phyloP scores from a whole-genome alignment of 2,797 vertebrate species.

The Scleropages formosus region DNA sequence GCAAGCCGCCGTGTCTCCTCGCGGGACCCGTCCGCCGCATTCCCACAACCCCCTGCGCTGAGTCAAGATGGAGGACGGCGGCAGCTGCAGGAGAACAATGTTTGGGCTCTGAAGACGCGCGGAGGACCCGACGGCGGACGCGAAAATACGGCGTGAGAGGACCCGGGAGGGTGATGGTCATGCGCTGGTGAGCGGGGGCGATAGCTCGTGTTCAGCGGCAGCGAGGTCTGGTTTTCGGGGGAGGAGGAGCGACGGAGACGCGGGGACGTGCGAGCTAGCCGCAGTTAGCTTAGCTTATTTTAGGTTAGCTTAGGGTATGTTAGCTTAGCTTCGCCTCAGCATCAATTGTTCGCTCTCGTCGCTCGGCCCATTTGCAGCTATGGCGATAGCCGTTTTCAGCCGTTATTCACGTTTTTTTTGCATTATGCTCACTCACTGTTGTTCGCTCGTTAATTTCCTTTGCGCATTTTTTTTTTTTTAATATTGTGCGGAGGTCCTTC shows the following conservation, averaged over 20 bases:
- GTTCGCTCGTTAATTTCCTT: neutral
- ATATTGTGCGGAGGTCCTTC: neutral
- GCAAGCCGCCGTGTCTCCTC: slow-evolving; percentile 44
- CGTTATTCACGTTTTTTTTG: slow-evolving; percentile 46
- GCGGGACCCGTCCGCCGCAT: slow-evolving; percentile 57
- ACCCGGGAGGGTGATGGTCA: slow-evolving; percentile 58
- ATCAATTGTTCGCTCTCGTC: slow-evolving; percentile 71
- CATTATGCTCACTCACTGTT: too few relatives aligned
- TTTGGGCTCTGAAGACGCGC: slow-evolving; percentile 68
- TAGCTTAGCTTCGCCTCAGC: slow-evolving; percentile 49
- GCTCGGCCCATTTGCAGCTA: slow-evolving; percentile 65
- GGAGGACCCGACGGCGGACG: slow-evolving; percentile 47
- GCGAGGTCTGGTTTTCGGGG: slow-evolving; percentile 17
- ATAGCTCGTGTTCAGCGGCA: neutral
- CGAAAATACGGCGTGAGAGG: slow-evolving; percentile 45
- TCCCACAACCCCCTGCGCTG: slow-evolving; percentile 75
- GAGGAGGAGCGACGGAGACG: slow-evolving; percentile 63
- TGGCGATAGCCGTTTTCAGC: slow-evolving; percentile 48
- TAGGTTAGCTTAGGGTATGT: too few relatives aligned
- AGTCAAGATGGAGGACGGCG: slow-evolving; percentile 77
- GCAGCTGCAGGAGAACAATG: slow-evolving; percentile 76
- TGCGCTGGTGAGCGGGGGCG: slow-evolving; percentile 62
- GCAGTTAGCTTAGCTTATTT: slow-evolving; percentile 46
- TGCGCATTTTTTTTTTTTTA: neutral
- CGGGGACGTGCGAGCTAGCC: slow-evolving; percentile 47